A percentile compares a stretch with the other conserved stretches of the same genome.
Conservation (phyloP, 2,888 invertebrate species). For the Spicauda simplicius region DNA sequence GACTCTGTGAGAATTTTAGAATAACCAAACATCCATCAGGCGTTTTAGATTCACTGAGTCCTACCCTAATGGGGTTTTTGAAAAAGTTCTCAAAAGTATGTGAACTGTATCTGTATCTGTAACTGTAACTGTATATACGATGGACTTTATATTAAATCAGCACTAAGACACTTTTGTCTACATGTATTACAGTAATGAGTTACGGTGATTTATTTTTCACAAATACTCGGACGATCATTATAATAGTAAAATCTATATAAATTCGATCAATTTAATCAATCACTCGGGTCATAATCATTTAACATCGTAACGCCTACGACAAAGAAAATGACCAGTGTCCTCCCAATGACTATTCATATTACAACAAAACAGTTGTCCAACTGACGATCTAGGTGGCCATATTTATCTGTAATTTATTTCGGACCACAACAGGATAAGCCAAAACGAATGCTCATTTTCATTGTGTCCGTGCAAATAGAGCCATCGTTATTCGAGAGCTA, state of each 20-base stretch:
- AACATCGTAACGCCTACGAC: background rate
- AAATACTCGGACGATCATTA: background rate
- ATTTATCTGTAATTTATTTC: constrained; percentile 30
- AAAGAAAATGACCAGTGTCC: background rate
- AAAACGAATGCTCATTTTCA: constrained; percentile 17
- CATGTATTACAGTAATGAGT: too few species aligned
- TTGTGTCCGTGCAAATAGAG: constrained; percentile 33
- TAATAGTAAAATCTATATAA: background rate
- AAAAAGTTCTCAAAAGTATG: too few species aligned
- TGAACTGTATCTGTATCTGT: too few species aligned
- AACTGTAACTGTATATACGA: too few species aligned
- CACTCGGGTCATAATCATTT: background rate
- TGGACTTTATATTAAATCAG: too few species aligned
- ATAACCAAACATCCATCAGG: too few species aligned
- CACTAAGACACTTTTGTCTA: too few species aligned
- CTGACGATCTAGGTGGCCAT: constrained; percentile 28
- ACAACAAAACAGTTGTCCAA: constrained; percentile 3
- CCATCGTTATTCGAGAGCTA: constrained; percentile 50
- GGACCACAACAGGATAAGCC: constrained; percentile 12
- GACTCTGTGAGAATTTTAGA: too few species aligned
- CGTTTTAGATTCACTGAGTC: too few species aligned
- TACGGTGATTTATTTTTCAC: too few species aligned
- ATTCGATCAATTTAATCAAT: background rate
- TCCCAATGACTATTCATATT: background rate
- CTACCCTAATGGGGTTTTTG: too few species aligned